A percentile compares a stretch with the other conserved stretches of the same genome.
Evolutionary conservation across 2,888 invertebrate species (phyloP).

Genomic region (Pseudococcus viburni): DNA sequence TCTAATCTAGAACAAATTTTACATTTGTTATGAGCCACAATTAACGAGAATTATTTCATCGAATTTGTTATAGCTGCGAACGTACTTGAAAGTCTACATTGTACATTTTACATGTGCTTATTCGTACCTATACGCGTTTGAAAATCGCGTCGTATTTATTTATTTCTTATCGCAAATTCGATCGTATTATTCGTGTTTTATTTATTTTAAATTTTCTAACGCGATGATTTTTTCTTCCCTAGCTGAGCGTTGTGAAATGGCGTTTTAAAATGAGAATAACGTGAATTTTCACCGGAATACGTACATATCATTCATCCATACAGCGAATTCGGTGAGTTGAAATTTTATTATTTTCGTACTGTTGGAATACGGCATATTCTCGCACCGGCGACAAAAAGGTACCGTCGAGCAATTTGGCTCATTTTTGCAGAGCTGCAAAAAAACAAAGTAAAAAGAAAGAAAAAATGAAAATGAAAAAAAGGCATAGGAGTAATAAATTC

Average conservation of each 20-base stretch:
- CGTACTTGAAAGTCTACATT: not conserved
- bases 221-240: not conserved
- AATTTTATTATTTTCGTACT: not conserved
- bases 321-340: not conserved
- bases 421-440: not conserved
- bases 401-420: not conserved
- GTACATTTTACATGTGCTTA: not conserved
- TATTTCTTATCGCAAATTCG: not conserved
- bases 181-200: not conserved
- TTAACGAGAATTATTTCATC: not conserved
- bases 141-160: not conserved
- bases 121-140: not conserved
- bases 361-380: not conserved
- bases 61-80: not conserved
- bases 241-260: not conserved
- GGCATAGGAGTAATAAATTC: not conserved
- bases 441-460: not conserved
- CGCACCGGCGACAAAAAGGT: not conserved
- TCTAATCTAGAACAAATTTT: slow-evolving; percentile 33
- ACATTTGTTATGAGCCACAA: slow-evolving; percentile 15
- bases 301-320: too few relatives aligned
- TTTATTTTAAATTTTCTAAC: not conserved
- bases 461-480: slow-evolving; percentile 5
- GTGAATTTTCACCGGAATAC: not conserved
- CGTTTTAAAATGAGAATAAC: slow-evolving; percentile 30